Evolutionary conservation across 2,113 vertebrate species (phyloP).

Genomic region (Noctilio leporinus): DNA sequence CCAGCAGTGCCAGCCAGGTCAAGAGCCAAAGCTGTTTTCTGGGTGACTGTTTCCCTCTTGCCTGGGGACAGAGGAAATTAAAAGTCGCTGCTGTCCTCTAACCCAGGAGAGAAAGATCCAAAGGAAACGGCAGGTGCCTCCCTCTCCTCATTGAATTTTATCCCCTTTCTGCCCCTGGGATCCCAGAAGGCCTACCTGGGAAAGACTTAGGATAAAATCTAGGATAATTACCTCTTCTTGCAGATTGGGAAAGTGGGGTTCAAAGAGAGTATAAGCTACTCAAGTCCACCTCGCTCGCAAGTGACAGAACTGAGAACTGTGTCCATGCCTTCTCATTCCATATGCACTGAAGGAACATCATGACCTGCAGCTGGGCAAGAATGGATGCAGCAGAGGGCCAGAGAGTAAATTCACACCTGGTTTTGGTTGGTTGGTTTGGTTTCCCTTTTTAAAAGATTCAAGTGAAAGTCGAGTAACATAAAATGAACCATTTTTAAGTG

Average conservation of each 20-base stretch:
- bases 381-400: not conserved
- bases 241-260: not conserved
- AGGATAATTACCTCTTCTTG: not conserved
- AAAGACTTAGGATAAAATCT: not conserved
- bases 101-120: not conserved
- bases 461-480: not conserved
- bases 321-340: not conserved
- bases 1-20: conserved; percentile 63
- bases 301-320: not conserved
- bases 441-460: not conserved
- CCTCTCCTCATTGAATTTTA: not conserved
- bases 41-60: conserved; percentile 68
- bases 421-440: not conserved
- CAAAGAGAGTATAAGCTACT: not conserved
- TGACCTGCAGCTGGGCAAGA: not conserved
- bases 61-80: conserved; percentile 75
- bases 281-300: not conserved
- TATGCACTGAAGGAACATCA: not conserved
- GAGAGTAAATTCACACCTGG: not conserved
- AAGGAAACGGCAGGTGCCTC: not conserved
- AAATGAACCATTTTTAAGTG: not conserved
- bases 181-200: not conserved
- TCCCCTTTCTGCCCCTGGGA: not conserved
- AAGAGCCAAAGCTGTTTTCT: conserved; percentile 66
- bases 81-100: conserved; percentile 43